phyloP scores from a whole-genome alignment of 2,797 vertebrate genomes.

The Amphiprion clarkii region DNA sequence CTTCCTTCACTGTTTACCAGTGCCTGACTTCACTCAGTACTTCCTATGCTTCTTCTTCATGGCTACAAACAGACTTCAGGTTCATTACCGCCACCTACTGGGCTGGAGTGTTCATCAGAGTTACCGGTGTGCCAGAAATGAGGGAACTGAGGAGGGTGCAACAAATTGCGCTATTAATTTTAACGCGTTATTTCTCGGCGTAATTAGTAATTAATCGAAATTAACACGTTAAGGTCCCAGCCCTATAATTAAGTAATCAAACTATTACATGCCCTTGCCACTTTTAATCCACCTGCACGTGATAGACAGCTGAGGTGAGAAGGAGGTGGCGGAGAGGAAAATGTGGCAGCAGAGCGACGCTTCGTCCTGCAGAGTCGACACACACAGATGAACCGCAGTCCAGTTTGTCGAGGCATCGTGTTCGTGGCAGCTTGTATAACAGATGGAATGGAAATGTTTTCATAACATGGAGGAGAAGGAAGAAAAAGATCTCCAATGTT shows the following conservation, averaged over 20 bases:
- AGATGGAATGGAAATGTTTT: not conserved
- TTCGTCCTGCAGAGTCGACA: not conserved
- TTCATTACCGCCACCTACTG: no score
- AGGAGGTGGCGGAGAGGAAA: not conserved
- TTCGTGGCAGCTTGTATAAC: not conserved
- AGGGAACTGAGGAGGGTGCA: no score
- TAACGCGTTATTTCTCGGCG: no score
- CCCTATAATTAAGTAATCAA: not conserved
- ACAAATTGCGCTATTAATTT: no score
- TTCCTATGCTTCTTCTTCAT: no score
- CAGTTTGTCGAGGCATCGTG: not conserved
- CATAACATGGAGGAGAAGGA: not conserved
- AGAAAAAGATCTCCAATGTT: not conserved
- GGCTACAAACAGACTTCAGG: no score
- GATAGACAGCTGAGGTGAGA: not conserved
- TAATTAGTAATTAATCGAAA: no score
- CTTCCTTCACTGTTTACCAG: no score
- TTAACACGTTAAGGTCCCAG: no score
- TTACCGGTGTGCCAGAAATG: no score
- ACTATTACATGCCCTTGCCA: not conserved
- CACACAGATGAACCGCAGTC: not conserved
- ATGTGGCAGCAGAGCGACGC: not conserved
- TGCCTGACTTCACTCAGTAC: no score
- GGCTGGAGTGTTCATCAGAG: no score
- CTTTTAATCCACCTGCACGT: not conserved